phyloP scores from a whole-genome alignment of 2,797 vertebrate genomes.

The Sphaeramia orbicularis region DNA sequence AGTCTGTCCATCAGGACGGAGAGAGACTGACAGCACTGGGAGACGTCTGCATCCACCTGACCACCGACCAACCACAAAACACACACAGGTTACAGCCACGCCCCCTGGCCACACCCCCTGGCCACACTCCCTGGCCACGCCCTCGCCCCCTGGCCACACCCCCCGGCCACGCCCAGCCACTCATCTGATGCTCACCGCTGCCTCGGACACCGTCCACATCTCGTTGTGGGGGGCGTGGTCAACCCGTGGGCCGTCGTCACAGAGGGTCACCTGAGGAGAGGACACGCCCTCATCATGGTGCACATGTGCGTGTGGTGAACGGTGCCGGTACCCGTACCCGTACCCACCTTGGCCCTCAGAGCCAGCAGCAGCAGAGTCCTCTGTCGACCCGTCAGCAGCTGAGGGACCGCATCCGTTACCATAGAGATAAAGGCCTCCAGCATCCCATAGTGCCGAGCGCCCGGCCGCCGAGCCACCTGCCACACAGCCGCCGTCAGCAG shows the following conservation, averaged over 20 bases:
- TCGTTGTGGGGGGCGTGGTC: slow-evolving; percentile 31
- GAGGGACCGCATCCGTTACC: slow-evolving; percentile 64
- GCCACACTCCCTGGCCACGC: too few relatives aligned
- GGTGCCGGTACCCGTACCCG: not conserved
- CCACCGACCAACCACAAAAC: not conserved
- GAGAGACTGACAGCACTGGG: slow-evolving; percentile 22
- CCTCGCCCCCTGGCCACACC: too few relatives aligned
- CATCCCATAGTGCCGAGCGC: slow-evolving; percentile 67
- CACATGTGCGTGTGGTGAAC: not conserved
- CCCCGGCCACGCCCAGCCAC: too few relatives aligned
- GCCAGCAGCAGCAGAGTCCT: slow-evolving; percentile 70
- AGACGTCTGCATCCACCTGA: slow-evolving; percentile 28
- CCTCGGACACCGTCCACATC: slow-evolving; percentile 7
- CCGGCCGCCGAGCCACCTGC: slow-evolving; percentile 53
- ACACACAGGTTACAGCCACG: not conserved
- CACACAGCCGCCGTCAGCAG: slow-evolving; percentile 70
- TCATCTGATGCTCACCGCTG: slow-evolving; percentile 34
- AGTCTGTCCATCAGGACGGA: slow-evolving; percentile 22
- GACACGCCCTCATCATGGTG: not conserved
- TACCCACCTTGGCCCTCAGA: slow-evolving; percentile 69
- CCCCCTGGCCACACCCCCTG: too few relatives aligned
- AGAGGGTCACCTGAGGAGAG: slow-evolving; percentile 54
- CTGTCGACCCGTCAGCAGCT: slow-evolving; percentile 72
- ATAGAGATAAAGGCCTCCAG: slow-evolving; percentile 74
- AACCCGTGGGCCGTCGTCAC: slow-evolving; percentile 2